Percentiles rank a stretch among this genome's conserved stretches.
Evolutionary conservation across 2,888 invertebrate species (phyloP).

Genomic region (Pristionchus mayeri): DNA sequence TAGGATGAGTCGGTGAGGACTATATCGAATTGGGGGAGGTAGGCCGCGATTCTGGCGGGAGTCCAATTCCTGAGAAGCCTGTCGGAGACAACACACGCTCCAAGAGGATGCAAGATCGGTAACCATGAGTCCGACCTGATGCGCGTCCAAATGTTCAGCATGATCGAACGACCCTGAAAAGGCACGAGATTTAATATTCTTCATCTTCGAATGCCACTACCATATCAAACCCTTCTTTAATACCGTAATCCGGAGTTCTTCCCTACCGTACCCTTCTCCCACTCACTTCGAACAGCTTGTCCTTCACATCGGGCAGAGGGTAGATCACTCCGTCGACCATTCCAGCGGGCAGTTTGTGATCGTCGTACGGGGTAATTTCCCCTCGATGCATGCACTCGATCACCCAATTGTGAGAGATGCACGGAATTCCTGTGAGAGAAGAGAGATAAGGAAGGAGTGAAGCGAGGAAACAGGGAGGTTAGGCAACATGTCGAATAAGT

Average conservation of each 20-base stretch:
- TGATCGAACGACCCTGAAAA: slow-evolving; percentile 63
- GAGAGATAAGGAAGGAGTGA: too few species aligned
- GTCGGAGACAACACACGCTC: slow-evolving; percentile 60
- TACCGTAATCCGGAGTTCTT: too few species aligned
- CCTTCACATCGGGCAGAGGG: slow-evolving; percentile 53
- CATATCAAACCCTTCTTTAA: neutral
- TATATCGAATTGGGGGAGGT: slow-evolving; percentile 63
- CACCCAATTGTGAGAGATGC: slow-evolving; percentile 85
- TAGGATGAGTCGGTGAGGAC: slow-evolving; percentile 77
- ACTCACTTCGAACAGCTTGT: slow-evolving; percentile 28
- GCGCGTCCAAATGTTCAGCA: slow-evolving; percentile 59
- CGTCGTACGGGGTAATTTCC: slow-evolving; percentile 56
- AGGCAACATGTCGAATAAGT: too few species aligned
- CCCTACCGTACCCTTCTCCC: too few species aligned
- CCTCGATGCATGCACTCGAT: slow-evolving; percentile 81
- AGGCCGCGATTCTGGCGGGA: neutral
- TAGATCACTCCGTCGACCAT: slow-evolving; percentile 58
- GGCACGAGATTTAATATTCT: too few species aligned
- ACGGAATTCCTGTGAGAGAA: slow-evolving; percentile 79
- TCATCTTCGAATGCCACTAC: too few species aligned
- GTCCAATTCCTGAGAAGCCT: slow-evolving; percentile 29
- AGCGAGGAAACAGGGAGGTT: too few species aligned
- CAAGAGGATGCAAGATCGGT: slow-evolving; percentile 70
- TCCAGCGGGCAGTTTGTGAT: slow-evolving; percentile 68
- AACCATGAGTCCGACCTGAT: slow-evolving; percentile 60